Base-by-base conservation (phyloP, 2,797 vertebrate species). In the Pelodytes ibericus region DNA sequence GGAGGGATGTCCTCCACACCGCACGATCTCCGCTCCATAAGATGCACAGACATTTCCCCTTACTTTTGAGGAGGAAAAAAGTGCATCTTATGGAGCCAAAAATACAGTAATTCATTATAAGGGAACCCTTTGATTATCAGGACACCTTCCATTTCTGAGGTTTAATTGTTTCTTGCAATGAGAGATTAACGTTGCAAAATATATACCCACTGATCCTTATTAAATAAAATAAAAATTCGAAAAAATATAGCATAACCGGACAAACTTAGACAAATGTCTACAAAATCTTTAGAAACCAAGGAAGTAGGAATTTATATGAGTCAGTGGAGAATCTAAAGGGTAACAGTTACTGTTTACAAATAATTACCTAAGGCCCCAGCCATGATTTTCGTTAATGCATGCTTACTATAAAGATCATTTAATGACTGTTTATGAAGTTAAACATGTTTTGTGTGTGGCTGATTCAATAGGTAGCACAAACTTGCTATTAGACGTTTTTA, bases 351-450 rank as follows among this genome's bases (percentile, higher is more conserved):
- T 44, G 5, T 53, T 69, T 62, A 16, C 25, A 25, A 31, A 74
- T 58, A 30, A 36, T 33, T 30, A 44, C 31, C 4, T 16, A 10
- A 64, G 67, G 67, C 62, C 72, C 70, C 56, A 73, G 31, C 29
- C n/a, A 18, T 56, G 56, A 57, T 77, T 71, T 71, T 30, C 13
- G 9, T 15, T 77, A 47, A 65, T 47, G 36, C 68, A 26, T 8
- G 10, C 58, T 30, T 2, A 36, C 53, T 71, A 36, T 53, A 63
- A 70, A 47, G 33, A 77, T 59, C 36, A 71, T 60, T 71, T 71
- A 77, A 77, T 71, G 61, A 77, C 59, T 71, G 61, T 71, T 71
- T 71, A 64, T n/a, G 11, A 18, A 33, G 9, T 15, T 22, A 18
- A 36, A 25, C 30, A n/a, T 18, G 18, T n/a, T n/a, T 29, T 69